These are phyloP conservation scores for Ceratothoa steindachneri DNA, from an alignment of 2,888 invertebrate genomes.

Conservation along the genomic window DNA sequence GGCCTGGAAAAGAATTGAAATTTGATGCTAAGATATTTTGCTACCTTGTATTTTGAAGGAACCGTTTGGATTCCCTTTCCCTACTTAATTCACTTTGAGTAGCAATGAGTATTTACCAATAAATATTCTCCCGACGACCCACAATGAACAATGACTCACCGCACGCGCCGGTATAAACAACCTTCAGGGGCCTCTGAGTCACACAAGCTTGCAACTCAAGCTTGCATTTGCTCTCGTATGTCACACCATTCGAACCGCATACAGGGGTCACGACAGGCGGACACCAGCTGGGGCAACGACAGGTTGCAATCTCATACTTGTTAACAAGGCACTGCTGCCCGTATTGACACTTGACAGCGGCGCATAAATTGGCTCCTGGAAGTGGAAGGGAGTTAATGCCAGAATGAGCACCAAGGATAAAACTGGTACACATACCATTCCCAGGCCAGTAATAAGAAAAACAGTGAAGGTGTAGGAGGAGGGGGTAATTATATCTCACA, in stretches of 20 bases:
- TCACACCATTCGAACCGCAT: constrained; percentile 54
- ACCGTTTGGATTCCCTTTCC: no score
- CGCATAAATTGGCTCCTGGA: constrained; percentile 78
- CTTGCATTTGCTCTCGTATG: constrained; percentile 58
- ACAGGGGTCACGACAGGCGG: constrained; percentile 68
- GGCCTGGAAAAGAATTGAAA: no score
- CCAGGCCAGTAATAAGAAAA: no score
- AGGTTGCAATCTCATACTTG: constrained; percentile 73
- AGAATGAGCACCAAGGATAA: background rate
- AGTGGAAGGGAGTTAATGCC: constrained; percentile 20
- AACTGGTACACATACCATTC: background rate
- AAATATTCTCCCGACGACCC: no score
- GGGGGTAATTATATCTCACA: no score
- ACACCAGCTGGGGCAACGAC: constrained; percentile 75
- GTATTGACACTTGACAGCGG: constrained; percentile 68
- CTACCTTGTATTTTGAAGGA: no score
- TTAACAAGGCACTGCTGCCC: constrained; percentile 78
- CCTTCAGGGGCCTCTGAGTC: constrained; percentile 56
- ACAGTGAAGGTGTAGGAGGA: background rate
- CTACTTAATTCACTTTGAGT: no score
- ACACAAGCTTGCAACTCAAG: constrained; percentile 56
- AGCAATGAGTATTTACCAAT: no score
- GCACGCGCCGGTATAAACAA: constrained; percentile 63
- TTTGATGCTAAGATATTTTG: no score
- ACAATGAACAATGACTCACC: no score